phyloP scores from a whole-genome alignment of 2,797 vertebrate genomes.

The Meda fulgida region DNA sequence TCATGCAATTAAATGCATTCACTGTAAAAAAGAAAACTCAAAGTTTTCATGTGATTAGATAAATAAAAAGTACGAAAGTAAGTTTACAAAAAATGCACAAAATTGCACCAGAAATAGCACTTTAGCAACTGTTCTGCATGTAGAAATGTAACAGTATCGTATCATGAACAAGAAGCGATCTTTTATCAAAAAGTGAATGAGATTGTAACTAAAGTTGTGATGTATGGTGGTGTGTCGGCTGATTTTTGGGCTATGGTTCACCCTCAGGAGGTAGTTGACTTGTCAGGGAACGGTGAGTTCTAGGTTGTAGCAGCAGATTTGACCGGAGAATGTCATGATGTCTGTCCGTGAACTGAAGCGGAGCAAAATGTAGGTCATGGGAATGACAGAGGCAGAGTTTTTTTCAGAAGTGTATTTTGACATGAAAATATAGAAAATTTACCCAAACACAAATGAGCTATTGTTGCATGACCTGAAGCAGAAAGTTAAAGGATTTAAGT shows the following conservation, averaged over 20 bases:
- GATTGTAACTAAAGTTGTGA: not conserved
- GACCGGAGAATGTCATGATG: slow-evolving; percentile 30
- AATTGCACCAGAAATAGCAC: not conserved
- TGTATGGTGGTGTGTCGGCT: not conserved
- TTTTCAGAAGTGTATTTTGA: not conserved
- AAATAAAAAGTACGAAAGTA: too few relatives aligned
- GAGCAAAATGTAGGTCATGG: slow-evolving; percentile 16
- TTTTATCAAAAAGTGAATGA: not conserved
- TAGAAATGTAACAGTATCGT: not conserved
- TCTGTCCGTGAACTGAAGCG: slow-evolving; percentile 20
- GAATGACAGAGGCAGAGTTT: not conserved
- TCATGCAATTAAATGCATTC: not conserved
- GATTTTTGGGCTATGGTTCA: slow-evolving; percentile 1
- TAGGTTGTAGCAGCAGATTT: not conserved
- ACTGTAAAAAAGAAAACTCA: not conserved
- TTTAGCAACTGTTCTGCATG: not conserved
- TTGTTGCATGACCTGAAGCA: not conserved
- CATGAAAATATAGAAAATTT: not conserved
- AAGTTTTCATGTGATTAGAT: not conserved
- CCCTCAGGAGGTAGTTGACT: slow-evolving; percentile 13
- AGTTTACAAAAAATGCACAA: too few relatives aligned
- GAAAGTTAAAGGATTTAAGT: not conserved
- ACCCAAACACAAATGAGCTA: not conserved
- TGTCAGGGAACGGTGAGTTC: slow-evolving; percentile 37
- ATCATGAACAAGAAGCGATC: not conserved